Percentiles rank a stretch among this genome's conserved stretches.
These are phyloP conservation scores for Tinea pellionella DNA, from an alignment of 2,888 invertebrate genomes.

Conservation along the genomic window DNA sequence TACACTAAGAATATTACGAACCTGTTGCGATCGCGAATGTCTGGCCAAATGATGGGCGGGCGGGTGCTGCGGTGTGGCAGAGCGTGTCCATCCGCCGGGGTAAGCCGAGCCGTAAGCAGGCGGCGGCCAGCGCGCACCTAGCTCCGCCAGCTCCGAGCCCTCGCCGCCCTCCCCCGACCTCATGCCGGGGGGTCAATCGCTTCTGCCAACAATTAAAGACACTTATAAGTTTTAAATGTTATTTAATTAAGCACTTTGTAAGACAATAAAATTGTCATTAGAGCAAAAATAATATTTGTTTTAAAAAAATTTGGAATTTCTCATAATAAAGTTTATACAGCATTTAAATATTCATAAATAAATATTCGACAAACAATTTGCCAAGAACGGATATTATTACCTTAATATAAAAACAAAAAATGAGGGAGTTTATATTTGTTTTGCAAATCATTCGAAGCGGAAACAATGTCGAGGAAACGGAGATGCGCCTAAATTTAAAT, in stretches of 20 bases:
- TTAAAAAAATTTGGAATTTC: too few species aligned
- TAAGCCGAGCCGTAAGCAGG: constrained; percentile 67
- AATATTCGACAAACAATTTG: neutral
- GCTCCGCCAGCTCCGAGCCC: constrained; percentile 68
- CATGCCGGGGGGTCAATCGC: constrained; percentile 64
- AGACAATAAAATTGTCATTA: too few species aligned
- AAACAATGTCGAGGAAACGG: neutral
- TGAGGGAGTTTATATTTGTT: neutral
- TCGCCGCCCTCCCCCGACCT: constrained; percentile 69
- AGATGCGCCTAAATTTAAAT: neutral
- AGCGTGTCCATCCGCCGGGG: constrained; percentile 58
- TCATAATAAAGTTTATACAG: too few species aligned
- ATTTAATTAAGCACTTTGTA: too few species aligned
- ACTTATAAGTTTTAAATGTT: neutral
- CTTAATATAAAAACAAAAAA: neutral
- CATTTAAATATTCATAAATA: too few species aligned
- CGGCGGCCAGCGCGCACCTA: constrained; percentile 67
- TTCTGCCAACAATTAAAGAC: constrained; percentile 21
- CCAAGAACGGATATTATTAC: neutral
- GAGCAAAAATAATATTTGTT: too few species aligned
- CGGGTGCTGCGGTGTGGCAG: constrained; percentile 65
- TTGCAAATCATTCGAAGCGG: neutral
- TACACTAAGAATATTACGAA: constrained; percentile 17
- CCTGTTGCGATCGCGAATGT: constrained; percentile 65
- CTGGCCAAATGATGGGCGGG: constrained; percentile 62